Evolutionary conservation across 1,140 invertebrate genomes (phyloP), one percentile per base, ranked within the genome.

Genomic region (Zaprionus kolodkinae): DNA sequence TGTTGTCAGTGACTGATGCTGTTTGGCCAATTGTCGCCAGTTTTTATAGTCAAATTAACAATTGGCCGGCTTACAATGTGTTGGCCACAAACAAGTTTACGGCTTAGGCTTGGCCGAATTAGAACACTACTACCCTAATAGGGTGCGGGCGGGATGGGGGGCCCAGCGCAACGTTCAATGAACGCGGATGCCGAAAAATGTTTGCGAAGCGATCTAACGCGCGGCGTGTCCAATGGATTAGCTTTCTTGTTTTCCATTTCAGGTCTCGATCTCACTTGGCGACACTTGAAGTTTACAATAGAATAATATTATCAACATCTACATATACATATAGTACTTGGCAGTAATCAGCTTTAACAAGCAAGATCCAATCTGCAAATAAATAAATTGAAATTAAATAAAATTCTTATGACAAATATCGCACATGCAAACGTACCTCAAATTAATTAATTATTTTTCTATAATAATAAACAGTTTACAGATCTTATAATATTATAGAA

Each of bases 181-280:
- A 89, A 89, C 85, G 85, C 85, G 85, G 86, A 89, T 89, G 69
- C 85, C 78, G 50, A 78, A 78, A 78, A 67, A 82, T 79, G 80
- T 79, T 79, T 79, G 80, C 54, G 50, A 55, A 40, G 57, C 45
- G 72, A 67, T 52, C 52, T 27, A 62, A 12, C 60, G n/a, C n/a
- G n/a, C n/a, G 61, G 72, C 86, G 81, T 89, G 85, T 90, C 85
- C 76, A 89, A 89, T 89, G 85, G 85, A 89, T 89, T 89, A 88
- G 45, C 21, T 21, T 5, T 21, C 45, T 17, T 79, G 66, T 83
- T 70, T 78, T n/a, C 67, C 79, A 81, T 56, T 74, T 56, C 17
- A 54, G 54, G 40, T 50, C 45, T 50, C 17, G 0, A 17, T 21
- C 45, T 40, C 10, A n/a, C 25, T 12, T 35, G 21, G 43, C 40